Base-by-base conservation (phyloP, 2,888 invertebrate species). In the Strigamia transsilvanica region DNA sequence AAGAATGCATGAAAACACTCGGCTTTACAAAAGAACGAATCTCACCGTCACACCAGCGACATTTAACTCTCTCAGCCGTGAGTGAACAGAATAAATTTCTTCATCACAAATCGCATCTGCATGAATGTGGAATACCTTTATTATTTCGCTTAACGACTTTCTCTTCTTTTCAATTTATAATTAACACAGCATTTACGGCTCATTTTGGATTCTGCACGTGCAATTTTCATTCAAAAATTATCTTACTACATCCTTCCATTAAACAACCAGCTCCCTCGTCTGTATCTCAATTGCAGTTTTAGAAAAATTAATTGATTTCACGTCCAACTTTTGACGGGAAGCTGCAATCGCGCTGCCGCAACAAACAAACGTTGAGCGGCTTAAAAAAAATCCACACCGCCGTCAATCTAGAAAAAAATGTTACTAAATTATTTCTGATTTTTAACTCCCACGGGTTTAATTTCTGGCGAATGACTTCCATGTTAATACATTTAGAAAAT, bases 1-100 rank as follows among this genome's bases (percentile, higher is more conserved):
- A 56, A 56, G 56, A 56, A 56, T 56, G 56, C 56, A 56, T 56
- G 56, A 56, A 56, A 56, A 56, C 56, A 56, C 56, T 56, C 56
- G 56, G 56, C 56, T 56, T 56, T 56, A 56, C 56, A 56, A 56
- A 56, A 56, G 56, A 56, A 56, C 56, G 56, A 56, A 56, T 56
- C 56, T 56, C 56, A 18, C 21, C 56, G 56, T 21, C 56, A 56
- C 56, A 56, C 56, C 56, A 56, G 56, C 56, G 56, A 56, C 56
- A 56, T 56, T 56, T 56, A 56, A 56, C 56, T 56, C 56, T 56
- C 56, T 56, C 56, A n/a, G 56, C 56, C 56, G 9, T 56, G 56
- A 56, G 56, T 56, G 56, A 56, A 56, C 56, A 56, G 18, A 56
- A 56, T 56, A 56, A 56, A 56, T 56, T 56, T 56, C 56, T 56